These are phyloP conservation scores for Uropetala carovei DNA, from an alignment of 2,888 invertebrate species.

Conservation along the genomic window DNA sequence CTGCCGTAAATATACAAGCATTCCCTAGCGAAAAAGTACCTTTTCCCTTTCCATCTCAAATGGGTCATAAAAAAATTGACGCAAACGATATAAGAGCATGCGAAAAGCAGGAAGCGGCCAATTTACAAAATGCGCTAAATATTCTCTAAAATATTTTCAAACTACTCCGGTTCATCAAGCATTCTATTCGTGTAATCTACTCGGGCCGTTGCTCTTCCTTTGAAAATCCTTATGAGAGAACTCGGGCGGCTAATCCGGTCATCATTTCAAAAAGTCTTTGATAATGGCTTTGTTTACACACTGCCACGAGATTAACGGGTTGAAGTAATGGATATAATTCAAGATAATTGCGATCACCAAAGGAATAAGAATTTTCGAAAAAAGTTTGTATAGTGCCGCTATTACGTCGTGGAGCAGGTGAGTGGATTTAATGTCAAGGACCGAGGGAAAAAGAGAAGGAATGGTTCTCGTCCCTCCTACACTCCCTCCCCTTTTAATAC, in stretches of 20 bases:
- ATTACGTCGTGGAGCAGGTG: neutral
- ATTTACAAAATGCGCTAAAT: too few species aligned
- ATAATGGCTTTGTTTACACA: slow-evolving; percentile 32
- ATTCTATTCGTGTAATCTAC: neutral
- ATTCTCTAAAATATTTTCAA: neutral
- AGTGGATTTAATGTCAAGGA: neutral
- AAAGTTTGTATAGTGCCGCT: neutral
- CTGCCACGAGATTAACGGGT: neutral
- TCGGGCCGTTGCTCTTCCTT: neutral
- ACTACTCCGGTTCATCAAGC: neutral
- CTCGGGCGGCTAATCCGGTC: neutral
- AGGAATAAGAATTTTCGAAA: neutral
- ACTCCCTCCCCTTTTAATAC: neutral
- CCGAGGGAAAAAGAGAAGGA: neutral
- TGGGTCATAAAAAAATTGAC: too few species aligned
- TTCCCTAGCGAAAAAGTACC: too few species aligned
- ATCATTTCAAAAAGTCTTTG: neutral
- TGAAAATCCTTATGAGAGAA: neutral
- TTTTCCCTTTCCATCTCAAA: too few species aligned
- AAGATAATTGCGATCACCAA: slow-evolving; percentile 1
- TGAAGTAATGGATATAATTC: neutral
- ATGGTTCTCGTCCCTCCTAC: neutral
- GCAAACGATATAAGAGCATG: too few species aligned
- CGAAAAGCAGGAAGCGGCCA: too few species aligned
- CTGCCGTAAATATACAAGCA: too few species aligned